These are phyloP conservation scores for Eupithecia insigniata DNA, from an alignment of 2,888 invertebrate genomes.

Conservation along the genomic window DNA sequence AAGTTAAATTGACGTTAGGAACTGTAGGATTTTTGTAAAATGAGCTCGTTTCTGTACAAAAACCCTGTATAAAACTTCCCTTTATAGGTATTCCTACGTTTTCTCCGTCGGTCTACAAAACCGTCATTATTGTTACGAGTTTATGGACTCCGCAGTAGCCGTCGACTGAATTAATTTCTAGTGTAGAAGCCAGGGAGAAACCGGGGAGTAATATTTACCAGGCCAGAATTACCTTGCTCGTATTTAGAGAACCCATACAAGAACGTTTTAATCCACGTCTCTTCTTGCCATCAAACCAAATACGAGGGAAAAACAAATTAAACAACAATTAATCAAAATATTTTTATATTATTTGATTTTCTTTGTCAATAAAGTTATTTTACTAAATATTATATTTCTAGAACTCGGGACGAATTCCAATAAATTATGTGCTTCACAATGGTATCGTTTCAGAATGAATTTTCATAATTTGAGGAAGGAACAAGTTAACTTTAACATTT, in stretches of 20 bases:
- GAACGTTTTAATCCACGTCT: neutral
- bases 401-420: too few species aligned
- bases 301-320: too few species aligned
- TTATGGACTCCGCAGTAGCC: conserved; percentile 51
- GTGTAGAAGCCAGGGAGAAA: conserved; percentile 45
- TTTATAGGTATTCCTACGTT: neutral
- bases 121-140: conserved; percentile 55
- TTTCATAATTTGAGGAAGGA: too few species aligned
- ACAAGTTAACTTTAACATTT: too few species aligned
- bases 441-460: too few species aligned
- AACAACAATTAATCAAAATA: too few species aligned
- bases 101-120: conserved; percentile 46
- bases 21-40: neutral
- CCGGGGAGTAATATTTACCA: conserved; percentile 50
- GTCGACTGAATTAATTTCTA: conserved; percentile 63
- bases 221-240: conserved; percentile 50
- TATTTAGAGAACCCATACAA: conserved; percentile 10
- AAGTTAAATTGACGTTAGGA: neutral
- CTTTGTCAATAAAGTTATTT: too few species aligned
- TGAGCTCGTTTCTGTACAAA: neutral
- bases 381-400: too few species aligned
- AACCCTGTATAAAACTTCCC: neutral
- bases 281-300: neutral
- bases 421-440: too few species aligned
- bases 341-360: too few species aligned